phyloP scores from a whole-genome alignment of 2,888 invertebrate species.

The Sthenelais limicola region DNA sequence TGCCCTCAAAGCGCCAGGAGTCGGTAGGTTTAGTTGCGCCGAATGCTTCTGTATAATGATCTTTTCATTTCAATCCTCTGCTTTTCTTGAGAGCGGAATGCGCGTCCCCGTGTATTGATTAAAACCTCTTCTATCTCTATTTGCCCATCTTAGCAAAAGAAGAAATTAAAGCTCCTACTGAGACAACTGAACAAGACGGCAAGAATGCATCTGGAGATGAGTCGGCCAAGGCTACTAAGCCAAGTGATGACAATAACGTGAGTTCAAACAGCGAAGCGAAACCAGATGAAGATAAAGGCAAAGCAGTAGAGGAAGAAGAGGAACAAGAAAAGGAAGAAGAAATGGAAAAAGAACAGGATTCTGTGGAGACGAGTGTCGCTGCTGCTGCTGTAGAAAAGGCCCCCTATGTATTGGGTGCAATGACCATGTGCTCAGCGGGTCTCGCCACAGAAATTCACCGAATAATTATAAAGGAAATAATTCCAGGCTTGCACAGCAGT shows the following conservation, averaged over 20 bases:
- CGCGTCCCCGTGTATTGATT: too few relatives aligned
- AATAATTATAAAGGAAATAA: constrained; percentile 80
- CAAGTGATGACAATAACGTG: constrained; percentile 12
- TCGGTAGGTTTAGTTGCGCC: constrained; percentile 33
- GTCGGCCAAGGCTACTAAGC: too few relatives aligned
- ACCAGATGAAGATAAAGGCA: not conserved
- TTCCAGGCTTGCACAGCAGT: constrained; percentile 86
- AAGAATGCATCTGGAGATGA: too few relatives aligned
- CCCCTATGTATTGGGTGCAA: not conserved
- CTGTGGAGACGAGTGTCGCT: constrained; percentile 2
- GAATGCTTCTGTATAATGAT: too few relatives aligned
- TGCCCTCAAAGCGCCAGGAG: constrained; percentile 39
- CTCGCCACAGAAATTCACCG: constrained; percentile 83
- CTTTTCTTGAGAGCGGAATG: too few relatives aligned
- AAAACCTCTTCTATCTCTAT: too few relatives aligned
- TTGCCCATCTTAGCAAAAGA: too few relatives aligned
- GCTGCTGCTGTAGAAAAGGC: not conserved
- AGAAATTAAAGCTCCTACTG: too few relatives aligned
- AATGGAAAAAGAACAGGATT: not conserved
- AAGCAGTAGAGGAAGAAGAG: constrained; percentile 34
- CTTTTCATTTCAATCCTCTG: too few relatives aligned
- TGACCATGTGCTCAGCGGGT: constrained; percentile 55
- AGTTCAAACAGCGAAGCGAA: not conserved
- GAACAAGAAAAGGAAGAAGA: constrained; percentile 48
- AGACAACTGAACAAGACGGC: too few relatives aligned